These are phyloP conservation scores for Ommatoiulus sabulosus DNA, from an alignment of 2,888 invertebrate genomes.

Conservation along the genomic window DNA sequence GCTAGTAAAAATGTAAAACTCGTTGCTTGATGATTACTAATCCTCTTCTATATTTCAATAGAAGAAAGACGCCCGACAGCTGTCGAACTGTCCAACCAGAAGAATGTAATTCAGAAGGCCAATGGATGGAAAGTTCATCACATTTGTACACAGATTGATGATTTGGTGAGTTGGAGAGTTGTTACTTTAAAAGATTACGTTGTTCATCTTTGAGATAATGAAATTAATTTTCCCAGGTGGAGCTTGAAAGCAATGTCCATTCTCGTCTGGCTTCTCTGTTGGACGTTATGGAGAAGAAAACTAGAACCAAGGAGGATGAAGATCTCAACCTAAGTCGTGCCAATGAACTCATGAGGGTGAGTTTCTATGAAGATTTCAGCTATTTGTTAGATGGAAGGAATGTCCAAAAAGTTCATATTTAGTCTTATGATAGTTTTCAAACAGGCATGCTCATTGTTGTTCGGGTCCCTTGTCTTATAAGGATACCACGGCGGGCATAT, in stretches of 20 bases:
- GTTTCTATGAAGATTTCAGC: not conserved
- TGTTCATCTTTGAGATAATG: not conserved
- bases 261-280: slow-evolving; percentile 71
- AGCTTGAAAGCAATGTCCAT: slow-evolving; percentile 72
- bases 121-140: slow-evolving; percentile 97
- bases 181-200: slow-evolving; percentile 32
- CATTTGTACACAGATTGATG: slow-evolving; percentile 91
- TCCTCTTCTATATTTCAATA: slow-evolving; percentile 61
- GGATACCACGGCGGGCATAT: no score
- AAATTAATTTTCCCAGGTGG: slow-evolving; percentile 68
- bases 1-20: slow-evolving; percentile 52
- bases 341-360: slow-evolving; percentile 76
- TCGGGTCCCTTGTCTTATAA: no score
- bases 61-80: slow-evolving; percentile 88
- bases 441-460: no score
- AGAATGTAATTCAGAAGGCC: slow-evolving; percentile 85
- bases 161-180: slow-evolving; percentile 75
- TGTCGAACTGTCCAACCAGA: slow-evolving; percentile 89
- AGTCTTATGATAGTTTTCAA: no score
- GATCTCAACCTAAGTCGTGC: slow-evolving; percentile 71
- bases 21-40: not conserved
- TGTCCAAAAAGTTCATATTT: no score
- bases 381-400: no score
- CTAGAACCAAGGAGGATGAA: slow-evolving; percentile 64
- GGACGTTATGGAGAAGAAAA: slow-evolving; percentile 67